These are phyloP conservation scores for Echinops telfairi DNA, from an alignment of 2,113 vertebrate species.

Conservation along the genomic window DNA sequence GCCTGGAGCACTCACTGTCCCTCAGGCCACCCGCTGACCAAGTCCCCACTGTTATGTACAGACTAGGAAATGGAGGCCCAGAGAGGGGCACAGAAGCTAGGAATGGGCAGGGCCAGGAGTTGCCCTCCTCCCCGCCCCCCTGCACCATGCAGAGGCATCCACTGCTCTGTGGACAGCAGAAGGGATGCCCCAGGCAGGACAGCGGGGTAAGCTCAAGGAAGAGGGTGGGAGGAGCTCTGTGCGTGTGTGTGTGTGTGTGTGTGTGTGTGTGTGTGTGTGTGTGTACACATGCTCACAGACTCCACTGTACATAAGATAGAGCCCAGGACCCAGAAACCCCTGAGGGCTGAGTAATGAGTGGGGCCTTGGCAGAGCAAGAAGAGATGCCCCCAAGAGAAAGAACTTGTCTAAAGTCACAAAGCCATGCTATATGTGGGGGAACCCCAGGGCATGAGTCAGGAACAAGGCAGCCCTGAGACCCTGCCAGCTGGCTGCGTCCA, in stretches of 20 bases:
- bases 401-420: constrained; percentile 29
- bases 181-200: neutral
- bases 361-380: neutral
- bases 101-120: neutral
- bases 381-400: neutral
- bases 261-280: accelerated
- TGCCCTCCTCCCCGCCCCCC: too few species aligned
- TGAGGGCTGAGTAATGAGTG: neutral
- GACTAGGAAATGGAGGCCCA: constrained; percentile 16
- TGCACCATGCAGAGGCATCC: accelerated
- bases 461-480: neutral
- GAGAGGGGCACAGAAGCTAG: neutral
- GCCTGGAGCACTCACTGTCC: too few species aligned
- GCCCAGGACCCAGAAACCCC: neutral
- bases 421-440: neutral
- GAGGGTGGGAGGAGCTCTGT: too few species aligned
- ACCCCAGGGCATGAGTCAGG: constrained; percentile 52
- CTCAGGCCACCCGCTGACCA: neutral
- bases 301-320: neutral
- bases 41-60: neutral
- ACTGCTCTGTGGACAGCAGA: neutral
- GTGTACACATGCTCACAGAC: accelerated
- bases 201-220: too few species aligned
- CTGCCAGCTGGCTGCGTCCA: neutral
- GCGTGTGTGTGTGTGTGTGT: neutral